Percentiles rank a stretch among this genome's conserved stretches.
Conservation (phyloP, 2,113 vertebrate species). For the Protomyctophum bolini region DNA sequence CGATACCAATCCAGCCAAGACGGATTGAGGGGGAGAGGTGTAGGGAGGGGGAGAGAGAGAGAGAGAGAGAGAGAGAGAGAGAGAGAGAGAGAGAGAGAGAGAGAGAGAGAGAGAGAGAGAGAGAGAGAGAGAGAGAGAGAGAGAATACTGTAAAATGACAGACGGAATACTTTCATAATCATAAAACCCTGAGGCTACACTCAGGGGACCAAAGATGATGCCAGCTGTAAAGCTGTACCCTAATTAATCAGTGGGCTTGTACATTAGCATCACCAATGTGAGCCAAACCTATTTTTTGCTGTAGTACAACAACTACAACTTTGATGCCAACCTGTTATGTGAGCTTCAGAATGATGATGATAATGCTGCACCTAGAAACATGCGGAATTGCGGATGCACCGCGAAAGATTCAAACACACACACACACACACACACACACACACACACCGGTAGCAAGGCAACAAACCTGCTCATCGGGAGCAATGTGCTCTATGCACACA, state of each 20-base stretch:
- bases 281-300: neutral
- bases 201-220: constrained; percentile 45
- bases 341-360: no score
- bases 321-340: no score
- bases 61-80: constrained; percentile 10
- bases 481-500: no score
- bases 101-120: constrained; percentile 10
- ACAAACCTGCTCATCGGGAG: no score
- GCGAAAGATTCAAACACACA: no score
- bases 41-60: constrained; percentile 17
- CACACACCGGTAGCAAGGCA: no score
- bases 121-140: constrained; percentile 10
- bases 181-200: constrained; percentile 30
- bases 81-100: constrained; percentile 1
- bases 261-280: no score
- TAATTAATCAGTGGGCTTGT: no score
- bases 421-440: no score
- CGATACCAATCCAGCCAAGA: constrained; percentile 47
- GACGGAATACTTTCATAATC: neutral
- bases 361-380: no score
- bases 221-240: no score
- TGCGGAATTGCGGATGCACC: no score
- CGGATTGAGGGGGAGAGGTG: constrained; percentile 10
- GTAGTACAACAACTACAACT: neutral
- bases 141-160: constrained; percentile 35